Percentiles rank a stretch among this genome's conserved stretches.
These are phyloP conservation scores for Lepisosteus osseus DNA, from an alignment of 2,113 vertebrate species.

Conservation along the genomic window DNA sequence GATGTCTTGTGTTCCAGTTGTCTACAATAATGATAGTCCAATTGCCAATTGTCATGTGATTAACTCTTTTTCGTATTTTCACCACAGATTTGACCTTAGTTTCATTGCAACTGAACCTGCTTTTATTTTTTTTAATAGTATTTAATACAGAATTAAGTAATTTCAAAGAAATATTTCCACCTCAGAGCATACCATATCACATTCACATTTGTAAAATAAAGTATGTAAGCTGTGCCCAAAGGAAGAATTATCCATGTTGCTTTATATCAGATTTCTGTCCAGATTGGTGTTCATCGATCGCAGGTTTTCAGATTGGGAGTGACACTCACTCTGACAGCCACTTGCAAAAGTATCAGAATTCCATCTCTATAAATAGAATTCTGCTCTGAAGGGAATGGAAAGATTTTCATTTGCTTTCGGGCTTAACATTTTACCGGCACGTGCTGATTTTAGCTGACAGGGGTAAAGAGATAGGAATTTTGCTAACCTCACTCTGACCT, in stretches of 20 bases:
- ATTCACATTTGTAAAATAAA: constrained; percentile 15
- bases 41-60: too few species aligned
- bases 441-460: constrained; percentile 7
- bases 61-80: too few species aligned
- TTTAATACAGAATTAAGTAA: too few species aligned
- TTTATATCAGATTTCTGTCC: constrained; percentile 29
- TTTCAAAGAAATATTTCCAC: not conserved
- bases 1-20: too few species aligned
- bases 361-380: constrained; percentile 33
- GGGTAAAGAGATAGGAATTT: not conserved
- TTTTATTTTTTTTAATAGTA: too few species aligned
- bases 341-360: constrained; percentile 26
- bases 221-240: constrained; percentile 17
- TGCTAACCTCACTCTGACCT: not conserved
- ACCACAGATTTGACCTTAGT: too few species aligned
- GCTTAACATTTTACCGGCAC: constrained; percentile 4
- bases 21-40: too few species aligned
- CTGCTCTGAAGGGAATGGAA: constrained; percentile 10
- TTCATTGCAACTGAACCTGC: too few species aligned
- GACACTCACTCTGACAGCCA: constrained; percentile 28
- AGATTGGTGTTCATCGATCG: constrained; percentile 39
- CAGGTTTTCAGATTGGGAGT: constrained; percentile 17
- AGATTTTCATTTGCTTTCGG: constrained; percentile 3
- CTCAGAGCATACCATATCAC: constrained; percentile 7
- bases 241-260: constrained; percentile 38